Evolutionary conservation across 1,140 invertebrate genomes (phyloP).

Genomic region (Caenorhabditis briggsae): DNA sequence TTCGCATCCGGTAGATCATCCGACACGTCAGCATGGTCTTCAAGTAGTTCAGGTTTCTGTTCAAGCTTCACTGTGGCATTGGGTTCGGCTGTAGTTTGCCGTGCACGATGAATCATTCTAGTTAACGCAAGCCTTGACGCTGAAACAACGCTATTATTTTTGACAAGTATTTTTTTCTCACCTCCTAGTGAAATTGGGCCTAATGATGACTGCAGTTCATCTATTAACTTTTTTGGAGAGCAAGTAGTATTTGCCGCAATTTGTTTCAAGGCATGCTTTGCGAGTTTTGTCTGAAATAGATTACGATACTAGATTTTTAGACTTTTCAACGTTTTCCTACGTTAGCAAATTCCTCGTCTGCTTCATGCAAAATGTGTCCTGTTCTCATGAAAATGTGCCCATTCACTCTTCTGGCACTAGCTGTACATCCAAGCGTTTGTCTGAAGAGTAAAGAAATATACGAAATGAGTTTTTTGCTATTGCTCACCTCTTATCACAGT

Average conservation of each 20-base stretch:
- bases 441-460: background rate
- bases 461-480: background rate
- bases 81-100: background rate
- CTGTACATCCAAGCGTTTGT: background rate
- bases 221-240: background rate
- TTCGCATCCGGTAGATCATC: no score
- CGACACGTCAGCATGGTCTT: background rate
- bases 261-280: background rate
- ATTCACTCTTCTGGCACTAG: background rate
- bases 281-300: background rate
- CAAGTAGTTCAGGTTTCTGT: no score
- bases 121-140: background rate
- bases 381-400: background rate
- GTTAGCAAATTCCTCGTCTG: background rate
- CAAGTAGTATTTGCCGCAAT: background rate
- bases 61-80: background rate
- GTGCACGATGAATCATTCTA: constrained; percentile 6
- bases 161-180: background rate
- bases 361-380: background rate
- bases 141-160: background rate
- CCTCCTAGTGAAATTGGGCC: background rate
- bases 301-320: background rate
- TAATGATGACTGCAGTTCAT: background rate
- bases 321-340: background rate
- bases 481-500: background rate